Percentiles rank a stretch among this genome's conserved stretches.
phyloP scores from a whole-genome alignment of 2,888 invertebrate species.

The Pristionchus japonicus region DNA sequence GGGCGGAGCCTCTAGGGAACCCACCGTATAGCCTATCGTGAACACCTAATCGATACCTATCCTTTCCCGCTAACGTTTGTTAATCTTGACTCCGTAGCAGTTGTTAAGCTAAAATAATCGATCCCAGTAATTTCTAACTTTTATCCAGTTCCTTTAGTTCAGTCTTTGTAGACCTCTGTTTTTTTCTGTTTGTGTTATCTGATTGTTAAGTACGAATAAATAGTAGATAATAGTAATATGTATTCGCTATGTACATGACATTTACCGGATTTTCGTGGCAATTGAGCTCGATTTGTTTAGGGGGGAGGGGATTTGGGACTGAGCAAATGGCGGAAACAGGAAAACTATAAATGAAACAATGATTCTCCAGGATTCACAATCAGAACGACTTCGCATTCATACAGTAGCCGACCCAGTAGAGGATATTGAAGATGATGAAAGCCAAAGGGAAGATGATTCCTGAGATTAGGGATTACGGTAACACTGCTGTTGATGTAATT shows the following conservation, averaged over 20 bases:
- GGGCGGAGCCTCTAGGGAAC: background rate
- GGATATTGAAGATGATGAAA: constrained; percentile 38
- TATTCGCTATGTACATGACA: background rate
- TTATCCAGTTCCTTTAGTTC: background rate
- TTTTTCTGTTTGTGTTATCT: background rate
- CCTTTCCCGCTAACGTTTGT: background rate
- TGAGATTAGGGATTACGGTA: constrained; percentile 4
- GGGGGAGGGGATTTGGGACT: background rate
- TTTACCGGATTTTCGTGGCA: background rate
- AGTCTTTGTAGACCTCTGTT: background rate
- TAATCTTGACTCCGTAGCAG: background rate
- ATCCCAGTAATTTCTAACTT: background rate
- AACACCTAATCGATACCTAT: background rate
- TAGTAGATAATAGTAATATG: background rate
- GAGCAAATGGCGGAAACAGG: background rate
- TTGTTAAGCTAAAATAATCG: background rate
- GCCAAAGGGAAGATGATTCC: constrained; percentile 40
- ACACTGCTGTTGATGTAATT: background rate
- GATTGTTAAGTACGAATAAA: background rate
- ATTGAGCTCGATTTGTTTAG: constrained; percentile 14
- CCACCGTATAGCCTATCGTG: background rate
- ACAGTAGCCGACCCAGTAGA: constrained; percentile 36
- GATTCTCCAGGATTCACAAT: background rate
- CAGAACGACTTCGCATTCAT: background rate
- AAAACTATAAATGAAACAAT: background rate